Evolutionary conservation across 53 echinoderm and acorn worm species (phyloP).

Genomic region (Arbacia lixula): DNA sequence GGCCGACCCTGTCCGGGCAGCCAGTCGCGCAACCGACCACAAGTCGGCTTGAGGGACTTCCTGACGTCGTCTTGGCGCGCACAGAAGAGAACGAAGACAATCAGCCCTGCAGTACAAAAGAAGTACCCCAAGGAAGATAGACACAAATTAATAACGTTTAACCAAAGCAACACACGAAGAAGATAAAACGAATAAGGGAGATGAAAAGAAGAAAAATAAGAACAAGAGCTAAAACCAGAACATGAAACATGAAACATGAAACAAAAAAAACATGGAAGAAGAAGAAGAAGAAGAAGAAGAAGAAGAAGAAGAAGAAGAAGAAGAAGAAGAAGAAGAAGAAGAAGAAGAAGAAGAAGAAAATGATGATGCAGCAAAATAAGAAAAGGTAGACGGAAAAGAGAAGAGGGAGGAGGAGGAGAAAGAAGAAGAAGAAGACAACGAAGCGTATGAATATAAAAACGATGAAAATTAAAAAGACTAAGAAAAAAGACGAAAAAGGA

Average conservation of each 20-base stretch:
- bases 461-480: neutral
- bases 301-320: neutral
- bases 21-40: conserved; percentile 10
- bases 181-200: too few species aligned
- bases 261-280: too few species aligned
- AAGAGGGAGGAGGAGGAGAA: neutral
- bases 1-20: neutral
- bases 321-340: neutral
- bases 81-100: conserved; percentile 40
- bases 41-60: conserved; percentile 50
- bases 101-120: conserved; percentile 7
- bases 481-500: neutral
- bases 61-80: conserved; percentile 40
- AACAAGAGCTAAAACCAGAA: too few species aligned
- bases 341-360: neutral
- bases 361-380: neutral
- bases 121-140: neutral
- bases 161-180: too few species aligned
- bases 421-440: neutral
- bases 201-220: too few species aligned
- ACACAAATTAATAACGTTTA: too few species aligned
- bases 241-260: too few species aligned
- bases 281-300: neutral
- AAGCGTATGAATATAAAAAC: neutral
- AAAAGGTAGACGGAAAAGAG: neutral